Percentiles rank a stretch among this genome's conserved stretches.
These are phyloP conservation scores for Balaenoptera acutorostrata DNA, from an alignment of 2,113 vertebrate genomes.

Conservation along the genomic window DNA sequence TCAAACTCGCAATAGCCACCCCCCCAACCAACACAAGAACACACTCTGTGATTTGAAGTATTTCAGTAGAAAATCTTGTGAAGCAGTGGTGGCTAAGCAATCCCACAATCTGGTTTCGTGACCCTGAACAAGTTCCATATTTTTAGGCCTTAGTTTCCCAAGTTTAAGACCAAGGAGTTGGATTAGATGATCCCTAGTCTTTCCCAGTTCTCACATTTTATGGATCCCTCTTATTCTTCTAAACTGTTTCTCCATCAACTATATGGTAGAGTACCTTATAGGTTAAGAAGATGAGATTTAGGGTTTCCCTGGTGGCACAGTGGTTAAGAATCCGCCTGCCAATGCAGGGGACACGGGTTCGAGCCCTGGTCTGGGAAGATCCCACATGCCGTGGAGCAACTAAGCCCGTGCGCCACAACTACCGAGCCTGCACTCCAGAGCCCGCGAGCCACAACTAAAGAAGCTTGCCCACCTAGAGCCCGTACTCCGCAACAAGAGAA, in stretches of 20 bases:
- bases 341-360: no score
- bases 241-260: neutral
- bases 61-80: neutral
- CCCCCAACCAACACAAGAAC: neutral
- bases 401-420: accelerated
- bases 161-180: neutral
- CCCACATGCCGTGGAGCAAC: no score
- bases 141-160: neutral
- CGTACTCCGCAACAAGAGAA: no score
- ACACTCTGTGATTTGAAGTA: neutral
- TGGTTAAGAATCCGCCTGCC: no score
- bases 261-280: neutral
- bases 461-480: no score
- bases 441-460: no score
- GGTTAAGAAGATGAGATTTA: neutral
- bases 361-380: no score
- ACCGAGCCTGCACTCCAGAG: no score
- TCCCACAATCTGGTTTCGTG: neutral
- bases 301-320: no score
- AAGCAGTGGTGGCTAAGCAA: neutral
- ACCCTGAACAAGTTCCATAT: neutral
- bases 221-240: neutral
- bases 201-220: neutral
- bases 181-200: neutral
- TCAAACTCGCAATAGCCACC: neutral